phyloP scores from a whole-genome alignment of 2,113 vertebrate genomes.

The Ptyas mucosa region DNA sequence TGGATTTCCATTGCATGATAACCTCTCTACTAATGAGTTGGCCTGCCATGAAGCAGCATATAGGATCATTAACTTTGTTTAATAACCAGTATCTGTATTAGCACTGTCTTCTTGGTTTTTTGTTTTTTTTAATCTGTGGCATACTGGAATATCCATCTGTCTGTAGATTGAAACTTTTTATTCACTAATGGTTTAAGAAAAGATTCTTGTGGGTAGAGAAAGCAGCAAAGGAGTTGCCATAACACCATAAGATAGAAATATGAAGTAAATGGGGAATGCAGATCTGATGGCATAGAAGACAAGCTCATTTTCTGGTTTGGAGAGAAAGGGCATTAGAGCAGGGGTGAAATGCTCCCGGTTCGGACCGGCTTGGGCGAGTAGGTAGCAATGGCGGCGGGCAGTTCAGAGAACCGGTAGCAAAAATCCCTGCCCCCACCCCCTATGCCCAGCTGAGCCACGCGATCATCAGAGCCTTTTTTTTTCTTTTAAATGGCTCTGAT shows the following conservation, averaged over 20 bases:
- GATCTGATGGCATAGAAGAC: not conserved
- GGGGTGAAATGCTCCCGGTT: too few relatives aligned
- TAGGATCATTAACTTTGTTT: constrained; percentile 26
- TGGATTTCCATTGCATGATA: constrained; percentile 11
- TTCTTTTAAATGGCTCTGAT: too few relatives aligned
- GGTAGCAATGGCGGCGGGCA: too few relatives aligned
- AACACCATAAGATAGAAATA: not conserved
- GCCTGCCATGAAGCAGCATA: constrained; percentile 2
- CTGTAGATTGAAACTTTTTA: not conserved
- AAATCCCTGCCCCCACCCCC: too few relatives aligned
- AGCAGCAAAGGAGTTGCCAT: not conserved
- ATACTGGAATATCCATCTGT: constrained; percentile 8
- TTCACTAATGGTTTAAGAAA: not conserved
- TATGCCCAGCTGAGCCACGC: too few relatives aligned
- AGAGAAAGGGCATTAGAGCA: not conserved
- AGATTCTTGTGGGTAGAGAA: not conserved
- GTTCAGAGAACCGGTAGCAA: too few relatives aligned
- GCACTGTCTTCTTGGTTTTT: not conserved
- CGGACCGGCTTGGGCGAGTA: too few relatives aligned
- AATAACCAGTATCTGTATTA: constrained; percentile 4
- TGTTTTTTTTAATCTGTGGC: not conserved
- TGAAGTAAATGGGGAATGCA: not conserved
- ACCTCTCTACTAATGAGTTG: constrained; percentile 3
- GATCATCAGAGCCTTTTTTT: too few relatives aligned
- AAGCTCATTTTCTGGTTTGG: not conserved